These are phyloP conservation scores for Neria commutata DNA, from an alignment of 2,888 invertebrate genomes.

Conservation along the genomic window DNA sequence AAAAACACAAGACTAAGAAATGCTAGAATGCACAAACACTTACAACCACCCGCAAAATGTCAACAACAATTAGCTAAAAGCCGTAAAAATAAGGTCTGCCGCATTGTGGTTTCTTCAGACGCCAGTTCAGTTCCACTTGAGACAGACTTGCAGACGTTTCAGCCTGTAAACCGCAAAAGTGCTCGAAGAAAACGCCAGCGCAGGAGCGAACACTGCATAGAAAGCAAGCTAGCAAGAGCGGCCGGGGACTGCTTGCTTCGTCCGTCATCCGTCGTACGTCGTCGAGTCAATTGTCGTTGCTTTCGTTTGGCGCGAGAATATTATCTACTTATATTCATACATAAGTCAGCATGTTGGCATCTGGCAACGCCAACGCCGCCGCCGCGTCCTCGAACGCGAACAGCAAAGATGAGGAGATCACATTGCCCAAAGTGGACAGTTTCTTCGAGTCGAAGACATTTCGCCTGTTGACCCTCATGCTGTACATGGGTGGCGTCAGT, in stretches of 20 bases:
- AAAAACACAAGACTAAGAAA: not conserved
- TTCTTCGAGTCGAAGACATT: slow-evolving; percentile 58
- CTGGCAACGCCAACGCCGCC: not conserved
- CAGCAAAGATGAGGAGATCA: slow-evolving; percentile 49
- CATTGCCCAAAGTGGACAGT: slow-evolving; percentile 46
- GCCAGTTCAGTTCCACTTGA: slow-evolving; percentile 28
- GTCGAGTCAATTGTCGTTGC: too few species aligned
- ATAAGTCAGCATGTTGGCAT: not conserved
- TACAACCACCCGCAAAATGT: not conserved
- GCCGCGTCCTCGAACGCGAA: slow-evolving; percentile 38
- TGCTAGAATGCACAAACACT: too few species aligned
- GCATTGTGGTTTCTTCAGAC: slow-evolving; percentile 19
- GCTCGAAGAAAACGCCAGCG: too few species aligned
- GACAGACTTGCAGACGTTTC: slow-evolving; percentile 22
- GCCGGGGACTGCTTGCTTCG: too few species aligned
- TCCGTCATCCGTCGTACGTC: too few species aligned
- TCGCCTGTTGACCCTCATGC: slow-evolving; percentile 48
- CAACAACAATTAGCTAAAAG: slow-evolving; percentile 17
- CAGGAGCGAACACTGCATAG: too few species aligned
- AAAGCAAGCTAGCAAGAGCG: too few species aligned
- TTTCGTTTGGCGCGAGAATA: too few species aligned
- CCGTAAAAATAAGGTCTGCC: slow-evolving; percentile 23
- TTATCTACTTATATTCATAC: too few species aligned
- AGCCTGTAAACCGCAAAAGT: slow-evolving; percentile 4
- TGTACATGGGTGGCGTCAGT: slow-evolving; percentile 56